phyloP scores from a whole-genome alignment of 37 sponge, comb jelly and placozoan genomes.

The Aphrocallistes beatrix region DNA sequence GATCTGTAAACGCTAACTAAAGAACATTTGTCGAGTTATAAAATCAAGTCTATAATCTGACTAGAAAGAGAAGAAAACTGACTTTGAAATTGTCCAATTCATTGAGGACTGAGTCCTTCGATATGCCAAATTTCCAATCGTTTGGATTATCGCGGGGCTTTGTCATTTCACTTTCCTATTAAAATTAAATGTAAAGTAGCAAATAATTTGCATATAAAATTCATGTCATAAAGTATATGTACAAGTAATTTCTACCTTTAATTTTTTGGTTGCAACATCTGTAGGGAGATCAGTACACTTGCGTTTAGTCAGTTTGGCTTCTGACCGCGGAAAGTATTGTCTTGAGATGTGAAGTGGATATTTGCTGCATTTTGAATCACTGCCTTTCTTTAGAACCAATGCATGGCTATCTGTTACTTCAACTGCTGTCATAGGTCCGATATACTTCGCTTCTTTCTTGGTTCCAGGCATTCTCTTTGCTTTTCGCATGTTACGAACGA shows the following conservation, averaged over 20 bases:
- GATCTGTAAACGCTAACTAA: no score
- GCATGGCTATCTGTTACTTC: constrained; percentile 12
- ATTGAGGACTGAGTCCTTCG: background rate
- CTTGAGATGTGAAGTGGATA: background rate
- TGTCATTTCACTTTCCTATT: constrained; percentile 4
- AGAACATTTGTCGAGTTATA: no score
- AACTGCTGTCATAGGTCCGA: background rate
- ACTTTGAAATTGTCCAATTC: background rate
- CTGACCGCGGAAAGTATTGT: constrained; percentile 8
- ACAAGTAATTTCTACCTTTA: background rate
- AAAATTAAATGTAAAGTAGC: background rate
- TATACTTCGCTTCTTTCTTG: constrained; percentile 8
- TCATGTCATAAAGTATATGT: background rate
- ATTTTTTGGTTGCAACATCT: background rate
- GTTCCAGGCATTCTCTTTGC: constrained; percentile 16
- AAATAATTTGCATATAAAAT: background rate
- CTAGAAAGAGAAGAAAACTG: no score
- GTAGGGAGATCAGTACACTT: background rate
- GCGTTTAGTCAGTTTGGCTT: constrained; percentile 11
- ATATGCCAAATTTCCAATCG: constrained; percentile 18
- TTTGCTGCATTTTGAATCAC: constrained; percentile 7
- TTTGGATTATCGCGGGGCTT: background rate
- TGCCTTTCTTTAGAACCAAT: constrained; percentile 9
- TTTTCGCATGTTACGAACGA: constrained; percentile 19
- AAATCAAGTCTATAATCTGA: no score